Evolutionary conservation across 2,888 invertebrate genomes (phyloP).

Genomic region (Brachyopa scutellaris): DNA sequence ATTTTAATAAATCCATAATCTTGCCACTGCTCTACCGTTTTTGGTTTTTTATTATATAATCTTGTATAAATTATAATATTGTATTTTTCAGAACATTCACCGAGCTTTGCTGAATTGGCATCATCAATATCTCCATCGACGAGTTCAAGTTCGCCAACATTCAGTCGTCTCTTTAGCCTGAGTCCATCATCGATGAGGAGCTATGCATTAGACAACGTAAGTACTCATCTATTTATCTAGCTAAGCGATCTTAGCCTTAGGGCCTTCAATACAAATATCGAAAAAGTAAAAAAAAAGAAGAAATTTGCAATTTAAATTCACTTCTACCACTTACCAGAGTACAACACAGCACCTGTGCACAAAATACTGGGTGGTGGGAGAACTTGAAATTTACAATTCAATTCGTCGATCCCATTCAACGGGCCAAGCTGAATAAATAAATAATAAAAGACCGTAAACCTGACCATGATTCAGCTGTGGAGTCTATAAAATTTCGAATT

Average conservation of each 20-base stretch:
- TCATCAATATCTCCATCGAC: slow-evolving; percentile 78
- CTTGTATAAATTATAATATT: no score
- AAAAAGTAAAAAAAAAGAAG: no score
- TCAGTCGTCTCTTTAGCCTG: slow-evolving; percentile 79
- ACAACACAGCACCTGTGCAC: slow-evolving; percentile 1
- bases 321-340: neutral
- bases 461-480: neutral
- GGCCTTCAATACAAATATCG: slow-evolving; percentile 71
- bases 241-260: slow-evolving; percentile 52
- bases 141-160: slow-evolving; percentile 78
- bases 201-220: slow-evolving; percentile 79
- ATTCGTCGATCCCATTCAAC: neutral
- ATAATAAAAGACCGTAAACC: slow-evolving; percentile 14
- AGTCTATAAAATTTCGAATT: neutral
- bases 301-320: slow-evolving; percentile 66
- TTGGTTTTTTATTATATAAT: neutral
- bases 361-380: neutral
- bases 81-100: slow-evolving; percentile 78
- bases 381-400: slow-evolving; percentile 17
- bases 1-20: neutral
- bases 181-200: slow-evolving; percentile 79
- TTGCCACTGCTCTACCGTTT: no score
- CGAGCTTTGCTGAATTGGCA: slow-evolving; percentile 79
- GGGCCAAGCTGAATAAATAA: slow-evolving; percentile 10
- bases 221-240: slow-evolving; percentile 68